phyloP scores from a whole-genome alignment of 2,888 invertebrate genomes.

The Leistus spinibarbis region DNA sequence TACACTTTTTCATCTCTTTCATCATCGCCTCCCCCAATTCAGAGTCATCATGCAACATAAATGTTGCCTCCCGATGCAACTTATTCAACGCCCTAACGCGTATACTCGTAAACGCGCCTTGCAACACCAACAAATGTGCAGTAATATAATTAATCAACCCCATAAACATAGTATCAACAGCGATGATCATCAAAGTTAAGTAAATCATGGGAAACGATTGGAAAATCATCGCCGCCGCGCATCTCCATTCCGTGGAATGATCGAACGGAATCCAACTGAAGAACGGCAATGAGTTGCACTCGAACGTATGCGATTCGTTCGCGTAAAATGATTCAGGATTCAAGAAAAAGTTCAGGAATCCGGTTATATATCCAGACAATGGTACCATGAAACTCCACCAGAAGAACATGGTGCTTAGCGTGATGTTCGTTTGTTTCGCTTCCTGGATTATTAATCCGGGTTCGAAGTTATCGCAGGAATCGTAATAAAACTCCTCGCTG shows the following conservation, averaged over 20 bases:
- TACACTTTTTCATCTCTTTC: constrained; percentile 49
- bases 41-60: constrained; percentile 19
- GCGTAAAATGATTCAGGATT: constrained; percentile 1
- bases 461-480: constrained; percentile 41
- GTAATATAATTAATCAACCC: constrained; percentile 52
- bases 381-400: constrained; percentile 28
- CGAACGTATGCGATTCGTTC: neutral
- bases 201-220: constrained; percentile 52
- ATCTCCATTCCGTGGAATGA: constrained; percentile 47
- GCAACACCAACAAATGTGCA: constrained; percentile 50
- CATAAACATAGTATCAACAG: constrained; percentile 52
- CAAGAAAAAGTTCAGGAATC: constrained; percentile 11
- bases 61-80: constrained; percentile 19
- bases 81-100: constrained; percentile 42
- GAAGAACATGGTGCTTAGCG: constrained; percentile 28
- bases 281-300: constrained; percentile 29
- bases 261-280: constrained; percentile 50
- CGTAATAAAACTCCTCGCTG: constrained; percentile 40
- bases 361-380: constrained; percentile 24
- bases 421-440: constrained; percentile 42
- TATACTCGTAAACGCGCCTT: constrained; percentile 51
- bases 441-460: constrained; percentile 40
- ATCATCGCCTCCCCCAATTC: constrained; percentile 44
- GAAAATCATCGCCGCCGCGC: constrained; percentile 50
- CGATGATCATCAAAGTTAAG: constrained; percentile 51